Evolutionary conservation across 2,888 invertebrate species (phyloP).

Genomic region (Oligia strigilis): DNA sequence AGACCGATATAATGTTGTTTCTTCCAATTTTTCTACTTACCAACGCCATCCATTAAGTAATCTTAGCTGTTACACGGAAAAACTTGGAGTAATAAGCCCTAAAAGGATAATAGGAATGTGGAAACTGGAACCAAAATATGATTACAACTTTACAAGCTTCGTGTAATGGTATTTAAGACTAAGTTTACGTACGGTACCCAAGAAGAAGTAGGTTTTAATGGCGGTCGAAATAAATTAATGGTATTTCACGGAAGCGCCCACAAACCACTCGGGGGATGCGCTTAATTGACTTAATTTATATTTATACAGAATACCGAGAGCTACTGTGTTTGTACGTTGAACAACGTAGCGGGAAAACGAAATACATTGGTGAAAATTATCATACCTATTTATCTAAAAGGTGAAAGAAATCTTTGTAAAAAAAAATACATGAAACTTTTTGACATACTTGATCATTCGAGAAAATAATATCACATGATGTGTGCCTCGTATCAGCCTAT

Average conservation of each 20-base stretch:
- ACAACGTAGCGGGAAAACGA: background rate
- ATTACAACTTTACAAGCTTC: background rate
- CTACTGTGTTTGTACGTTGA: conserved; percentile 30
- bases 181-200: conserved; percentile 37
- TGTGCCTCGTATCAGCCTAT: background rate
- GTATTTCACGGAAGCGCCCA: conserved; percentile 54
- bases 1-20: no score
- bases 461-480: background rate
- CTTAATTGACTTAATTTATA: conserved; percentile 60
- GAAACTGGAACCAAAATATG: background rate
- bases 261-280: conserved; percentile 52
- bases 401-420: background rate
- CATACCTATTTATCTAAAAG: background rate
- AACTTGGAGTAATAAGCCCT: background rate
- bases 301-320: conserved; percentile 19
- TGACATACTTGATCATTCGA: background rate
- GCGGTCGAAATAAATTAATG: conserved; percentile 65
- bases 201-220: conserved; percentile 51
- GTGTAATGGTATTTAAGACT: conserved; percentile 17
- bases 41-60: background rate
- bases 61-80: no score
- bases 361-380: background rate
- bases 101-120: background rate
- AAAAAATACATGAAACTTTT: background rate
- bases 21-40: background rate